Evolutionary conservation across 2,888 invertebrate species (phyloP), one percentile per base, ranked within the genome.

Genomic region (Ophion costatus): DNA sequence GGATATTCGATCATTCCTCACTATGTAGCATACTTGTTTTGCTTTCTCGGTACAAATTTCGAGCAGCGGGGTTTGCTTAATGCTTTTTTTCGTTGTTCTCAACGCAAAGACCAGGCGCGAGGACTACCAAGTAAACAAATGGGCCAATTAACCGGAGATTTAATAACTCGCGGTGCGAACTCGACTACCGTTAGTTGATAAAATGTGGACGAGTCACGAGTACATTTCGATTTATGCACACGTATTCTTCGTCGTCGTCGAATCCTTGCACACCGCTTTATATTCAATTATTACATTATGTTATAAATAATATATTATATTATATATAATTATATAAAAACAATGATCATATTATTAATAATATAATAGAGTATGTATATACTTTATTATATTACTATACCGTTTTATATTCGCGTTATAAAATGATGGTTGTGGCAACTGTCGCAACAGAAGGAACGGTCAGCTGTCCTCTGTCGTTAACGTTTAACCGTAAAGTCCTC

Each of bases 171-270:
- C 38, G 38, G 38, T 38, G 38, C 9, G 38, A 38, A 38, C 5
- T 38, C 38, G 29, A 29, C 29, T 29, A 29, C 29, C 29, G 29
- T 29, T 11, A 45, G 11, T 45, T 45, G 45, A 45, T 77, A 69
- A 81, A 74, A 78, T 84, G 59, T 77, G 66, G 4, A 20, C 69
- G 42, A 78, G 69, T 78, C 74, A 79, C 56, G 22, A 57, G 42
- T 74, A 63, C 74, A 74, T 42, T 83, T 70, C 14, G 14, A 51
- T 33, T 73, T 38, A n/a, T n/a, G 45, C 6, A 59, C 29, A 66
- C 51, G 71, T 38, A 38, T 33, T 66, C n/a, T 38, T 38, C 38
- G 10, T 20, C 24, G 1, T 51, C 24, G 59, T 59, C 59, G 61
- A n/a, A 17, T 20, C 14, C 51, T 14, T 51, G 51, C 51, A 51